Conservation (phyloP, 2,113 vertebrate genomes). For the Nycticebus coucang region DNA sequence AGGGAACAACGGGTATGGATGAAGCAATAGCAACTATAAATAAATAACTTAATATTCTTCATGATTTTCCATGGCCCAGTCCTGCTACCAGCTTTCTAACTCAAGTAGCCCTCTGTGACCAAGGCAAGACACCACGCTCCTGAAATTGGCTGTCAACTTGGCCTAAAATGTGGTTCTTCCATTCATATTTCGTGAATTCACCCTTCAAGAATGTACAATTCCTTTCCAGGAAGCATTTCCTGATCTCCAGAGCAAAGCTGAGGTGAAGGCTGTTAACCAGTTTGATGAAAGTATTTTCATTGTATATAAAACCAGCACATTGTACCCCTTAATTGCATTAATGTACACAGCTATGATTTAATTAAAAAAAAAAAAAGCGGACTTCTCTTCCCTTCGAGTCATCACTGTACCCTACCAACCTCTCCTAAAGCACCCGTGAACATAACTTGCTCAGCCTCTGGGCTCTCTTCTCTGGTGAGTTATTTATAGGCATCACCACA, state of each 20-base stretch:
- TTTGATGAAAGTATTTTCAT: no score
- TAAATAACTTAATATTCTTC: background rate
- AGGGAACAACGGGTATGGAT: background rate
- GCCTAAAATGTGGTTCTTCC: background rate
- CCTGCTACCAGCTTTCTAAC: background rate
- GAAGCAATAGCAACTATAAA: background rate
- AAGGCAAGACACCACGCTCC: background rate
- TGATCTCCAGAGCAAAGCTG: background rate
- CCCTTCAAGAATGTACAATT: background rate
- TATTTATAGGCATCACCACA: background rate
- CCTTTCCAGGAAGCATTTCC: background rate
- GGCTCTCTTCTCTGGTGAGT: background rate
- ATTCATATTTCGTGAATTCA: background rate
- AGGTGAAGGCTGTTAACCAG: no score
- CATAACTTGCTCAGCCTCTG: background rate
- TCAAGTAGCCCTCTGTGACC: background rate
- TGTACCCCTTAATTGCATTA: no score
- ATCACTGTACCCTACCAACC: background rate
- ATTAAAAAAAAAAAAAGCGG: background rate
- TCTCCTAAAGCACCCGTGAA: background rate
- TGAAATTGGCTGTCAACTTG: background rate
- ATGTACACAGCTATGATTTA: no score
- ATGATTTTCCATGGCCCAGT: background rate
- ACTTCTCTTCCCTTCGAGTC: background rate
- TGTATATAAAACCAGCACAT: no score